These are phyloP conservation scores for Lateolabrax maculatus DNA, from an alignment of 2,797 vertebrate species.

Conservation along the genomic window DNA sequence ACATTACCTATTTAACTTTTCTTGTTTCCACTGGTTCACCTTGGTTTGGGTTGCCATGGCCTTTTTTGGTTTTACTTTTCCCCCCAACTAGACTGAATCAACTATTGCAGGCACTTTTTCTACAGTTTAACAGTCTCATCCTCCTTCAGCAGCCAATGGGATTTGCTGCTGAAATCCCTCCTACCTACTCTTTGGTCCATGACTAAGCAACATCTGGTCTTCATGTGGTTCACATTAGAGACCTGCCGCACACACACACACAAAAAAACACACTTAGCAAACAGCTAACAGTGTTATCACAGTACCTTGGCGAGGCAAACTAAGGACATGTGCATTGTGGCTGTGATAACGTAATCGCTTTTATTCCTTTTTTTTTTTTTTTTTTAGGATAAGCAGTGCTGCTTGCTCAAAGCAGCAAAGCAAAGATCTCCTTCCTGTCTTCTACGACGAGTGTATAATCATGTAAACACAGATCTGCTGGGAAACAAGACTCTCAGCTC, in stretches of 20 bases:
- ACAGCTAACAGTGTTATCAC: neutral
- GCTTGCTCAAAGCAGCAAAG: neutral
- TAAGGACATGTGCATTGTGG: slow-evolving; percentile 76
- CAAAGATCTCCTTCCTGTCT: neutral
- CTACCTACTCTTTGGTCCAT: slow-evolving; percentile 78
- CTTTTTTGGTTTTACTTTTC: slow-evolving; percentile 50
- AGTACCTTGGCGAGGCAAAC: slow-evolving; percentile 80
- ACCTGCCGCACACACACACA: neutral
- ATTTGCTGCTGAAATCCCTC: slow-evolving; percentile 73
- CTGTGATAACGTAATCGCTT: neutral
- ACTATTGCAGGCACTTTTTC: slow-evolving; percentile 27
- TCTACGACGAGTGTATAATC: neutral
- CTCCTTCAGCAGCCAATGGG: slow-evolving; percentile 80
- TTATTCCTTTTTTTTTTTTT: too few species aligned
- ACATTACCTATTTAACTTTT: neutral
- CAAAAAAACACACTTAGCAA: neutral
- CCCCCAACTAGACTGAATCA: slow-evolving; percentile 21
- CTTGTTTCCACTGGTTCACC: slow-evolving; percentile 69
- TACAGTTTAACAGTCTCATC: neutral
- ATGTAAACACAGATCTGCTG: neutral
- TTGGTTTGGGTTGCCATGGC: slow-evolving; percentile 82
- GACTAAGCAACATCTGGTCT: slow-evolving; percentile 76
- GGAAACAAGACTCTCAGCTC: neutral
- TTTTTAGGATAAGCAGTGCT: neutral
- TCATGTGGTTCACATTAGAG: slow-evolving; percentile 66